Percentiles rank a stretch among this genome's conserved stretches.
These are phyloP conservation scores for Camptogramma bilineatum DNA, from an alignment of 2,888 invertebrate species.

Conservation along the genomic window DNA sequence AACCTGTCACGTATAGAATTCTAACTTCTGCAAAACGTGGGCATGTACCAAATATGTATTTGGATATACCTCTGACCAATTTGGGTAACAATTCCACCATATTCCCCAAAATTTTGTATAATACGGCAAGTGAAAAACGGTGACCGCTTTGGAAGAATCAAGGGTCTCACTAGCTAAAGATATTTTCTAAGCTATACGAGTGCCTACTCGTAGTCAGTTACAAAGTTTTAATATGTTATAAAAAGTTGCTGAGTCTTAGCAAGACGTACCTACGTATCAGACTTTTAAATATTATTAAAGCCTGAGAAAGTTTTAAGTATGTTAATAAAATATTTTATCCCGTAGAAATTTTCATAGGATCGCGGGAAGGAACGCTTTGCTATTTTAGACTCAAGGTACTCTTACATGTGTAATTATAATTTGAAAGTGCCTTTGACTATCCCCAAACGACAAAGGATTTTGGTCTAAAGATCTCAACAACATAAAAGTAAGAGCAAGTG, in stretches of 20 bases:
- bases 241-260: conserved; percentile 21
- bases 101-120: background rate
- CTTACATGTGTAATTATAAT: background rate
- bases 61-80: no score
- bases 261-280: conserved; percentile 12
- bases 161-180: conserved; percentile 16
- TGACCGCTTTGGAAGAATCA: background rate
- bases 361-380: background rate
- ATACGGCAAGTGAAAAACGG: background rate
- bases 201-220: conserved; percentile 23
- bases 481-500: no score
- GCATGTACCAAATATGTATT: no score
- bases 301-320: conserved; percentile 5
- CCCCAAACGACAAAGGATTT: background rate
- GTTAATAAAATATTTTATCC: conserved; percentile 2
- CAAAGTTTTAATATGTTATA: conserved; percentile 31
- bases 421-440: background rate
- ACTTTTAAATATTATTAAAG: conserved; percentile 6
- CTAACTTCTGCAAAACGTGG: no score
- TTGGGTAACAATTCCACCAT: no score
- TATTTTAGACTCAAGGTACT: background rate
- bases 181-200: conserved; percentile 23
- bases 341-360: background rate
- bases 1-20: no score
- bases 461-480: no score